Base-by-base conservation (phyloP, 2,797 vertebrate species). In the Rhinatrema bivittatum region DNA sequence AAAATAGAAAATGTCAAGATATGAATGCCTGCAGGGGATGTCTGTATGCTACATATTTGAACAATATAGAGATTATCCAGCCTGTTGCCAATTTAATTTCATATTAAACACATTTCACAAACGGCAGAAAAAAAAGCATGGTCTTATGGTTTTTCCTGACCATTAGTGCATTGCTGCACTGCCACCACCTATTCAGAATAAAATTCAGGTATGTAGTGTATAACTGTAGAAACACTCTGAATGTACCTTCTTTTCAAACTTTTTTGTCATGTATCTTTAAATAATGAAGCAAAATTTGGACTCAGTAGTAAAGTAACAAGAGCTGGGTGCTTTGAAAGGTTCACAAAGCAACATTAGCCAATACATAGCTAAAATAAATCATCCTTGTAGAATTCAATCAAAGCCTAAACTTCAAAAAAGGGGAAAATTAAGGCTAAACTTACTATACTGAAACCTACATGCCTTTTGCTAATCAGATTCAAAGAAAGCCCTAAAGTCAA, bases 301-400 rank as follows among this genome's bases (percentile, higher is more conserved):
- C n/a, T n/a, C n/a, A n/a, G n/a, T n/a, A n/a, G n/a, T n/a, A 44
- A 38, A 52, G 59, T 16, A 5, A 29, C 19, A 17, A 53, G 48
- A 46, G 62, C 48, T 36, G 25, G 42, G 7, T 50, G 50, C 48
- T 67, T 55, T 13, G 16, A 62, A 55, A 53, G 57, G 49, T 53
- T 20, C 60, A 32, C 47, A 38, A 67, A 60, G 64, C 67, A 67
- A 64, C 67, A 67, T 55, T 67, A 53, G 64, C 47, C 60, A 67
- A 55, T n/a, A n/a, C n/a, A n/a, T 50, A 64, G 60, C 38, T 60
- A 57, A 34, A 33, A 64, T 64, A 53, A 60, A 46, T 52, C 59
- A 54, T 44, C 33, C 55, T 50, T 25, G 60, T 55, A 42, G 29
- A 62, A 55, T 59, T 60, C 57, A 60, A 62, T 62, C 55, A 57